Percentiles rank a stretch among this genome's conserved stretches.
Conservation (phyloP, 2,113 vertebrate genomes). For the Muscicapa adusta region DNA sequence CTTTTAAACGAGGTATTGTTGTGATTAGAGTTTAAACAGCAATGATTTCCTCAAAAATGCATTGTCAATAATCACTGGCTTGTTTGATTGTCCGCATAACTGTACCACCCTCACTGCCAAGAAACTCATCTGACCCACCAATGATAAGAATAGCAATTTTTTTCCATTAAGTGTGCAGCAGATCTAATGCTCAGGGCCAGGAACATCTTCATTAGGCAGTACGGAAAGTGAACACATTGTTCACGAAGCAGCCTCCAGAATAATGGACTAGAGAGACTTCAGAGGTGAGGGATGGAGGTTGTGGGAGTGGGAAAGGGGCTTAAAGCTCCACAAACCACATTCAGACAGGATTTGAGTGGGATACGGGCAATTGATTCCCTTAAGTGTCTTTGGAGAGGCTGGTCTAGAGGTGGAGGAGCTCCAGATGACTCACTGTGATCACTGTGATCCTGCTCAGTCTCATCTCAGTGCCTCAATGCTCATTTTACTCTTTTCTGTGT, state of each 20-base stretch:
- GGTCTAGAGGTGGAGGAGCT: not conserved
- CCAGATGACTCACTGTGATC: not conserved
- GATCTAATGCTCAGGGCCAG: not conserved
- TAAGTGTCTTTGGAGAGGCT: constrained; percentile 1
- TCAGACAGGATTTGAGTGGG: constrained; percentile 24
- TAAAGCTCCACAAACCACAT: constrained; percentile 30
- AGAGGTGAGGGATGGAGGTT: constrained; percentile 25
- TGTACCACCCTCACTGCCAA: constrained; percentile 19
- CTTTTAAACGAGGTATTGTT: constrained; percentile 64
- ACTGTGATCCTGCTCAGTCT: not conserved
- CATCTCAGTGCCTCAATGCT: not conserved
- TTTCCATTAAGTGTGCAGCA: constrained; percentile 13
- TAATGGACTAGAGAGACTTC: constrained; percentile 47
- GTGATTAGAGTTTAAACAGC: constrained; percentile 63
- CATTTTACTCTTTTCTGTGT: not conserved
- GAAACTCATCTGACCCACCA: constrained; percentile 18
- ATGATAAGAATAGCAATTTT: not conserved
- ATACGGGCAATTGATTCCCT: constrained; percentile 39
- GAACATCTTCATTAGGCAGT: constrained; percentile 37
- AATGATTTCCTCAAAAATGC: constrained; percentile 54
- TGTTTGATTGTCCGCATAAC: constrained; percentile 42
- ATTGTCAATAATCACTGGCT: constrained; percentile 20
- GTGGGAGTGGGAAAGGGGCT: not conserved
- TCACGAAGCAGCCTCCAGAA: not conserved
- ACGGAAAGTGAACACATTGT: constrained; percentile 13